Conservation (phyloP, 2,113 vertebrate species). For the Paedocypris sp. region DNA sequence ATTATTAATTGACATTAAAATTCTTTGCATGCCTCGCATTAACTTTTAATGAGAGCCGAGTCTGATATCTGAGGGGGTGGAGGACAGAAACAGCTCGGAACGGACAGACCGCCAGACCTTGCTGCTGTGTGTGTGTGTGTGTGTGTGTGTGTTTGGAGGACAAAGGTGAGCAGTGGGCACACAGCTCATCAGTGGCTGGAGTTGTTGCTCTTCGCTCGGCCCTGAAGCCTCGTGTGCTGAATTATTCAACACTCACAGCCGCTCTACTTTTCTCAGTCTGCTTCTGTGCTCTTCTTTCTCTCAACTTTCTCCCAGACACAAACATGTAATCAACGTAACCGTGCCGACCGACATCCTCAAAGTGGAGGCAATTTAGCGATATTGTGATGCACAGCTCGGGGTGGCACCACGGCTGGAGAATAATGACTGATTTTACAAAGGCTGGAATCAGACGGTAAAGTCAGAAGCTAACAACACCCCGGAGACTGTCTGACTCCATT, state of each 20-base stretch:
- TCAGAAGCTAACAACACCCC: slow-evolving; percentile 18
- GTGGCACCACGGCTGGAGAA: neutral
- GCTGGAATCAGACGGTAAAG: slow-evolving; percentile 5
- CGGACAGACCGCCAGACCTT: neutral
- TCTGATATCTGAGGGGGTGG: slow-evolving; percentile 29
- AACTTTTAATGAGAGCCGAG: slow-evolving; percentile 55
- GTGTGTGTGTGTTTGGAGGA: neutral
- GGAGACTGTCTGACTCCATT: slow-evolving; percentile 20
- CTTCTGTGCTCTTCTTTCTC: slow-evolving; percentile 3
- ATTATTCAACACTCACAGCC: slow-evolving; percentile 35
- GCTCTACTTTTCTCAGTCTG: slow-evolving; percentile 10
- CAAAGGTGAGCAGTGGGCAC: slow-evolving; percentile 12
- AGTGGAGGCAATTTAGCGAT: neutral
- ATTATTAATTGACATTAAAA: slow-evolving; percentile 56
- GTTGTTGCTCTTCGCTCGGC: neutral
- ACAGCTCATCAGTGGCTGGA: slow-evolving; percentile 10
- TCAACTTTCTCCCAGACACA: neutral
- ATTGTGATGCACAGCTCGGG: neutral
- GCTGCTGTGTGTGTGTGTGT: neutral
- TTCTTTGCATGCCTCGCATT: slow-evolving; percentile 43
- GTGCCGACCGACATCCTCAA: neutral
- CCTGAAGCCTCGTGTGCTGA: slow-evolving; percentile 8
- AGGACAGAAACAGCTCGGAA: neutral
- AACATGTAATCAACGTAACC: neutral
- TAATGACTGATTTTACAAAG: slow-evolving; percentile 14